A percentile compares a stretch with the other conserved stretches of the same genome.
Conservation (phyloP, 2,797 vertebrate genomes). For the Taenioides sp. region DNA sequence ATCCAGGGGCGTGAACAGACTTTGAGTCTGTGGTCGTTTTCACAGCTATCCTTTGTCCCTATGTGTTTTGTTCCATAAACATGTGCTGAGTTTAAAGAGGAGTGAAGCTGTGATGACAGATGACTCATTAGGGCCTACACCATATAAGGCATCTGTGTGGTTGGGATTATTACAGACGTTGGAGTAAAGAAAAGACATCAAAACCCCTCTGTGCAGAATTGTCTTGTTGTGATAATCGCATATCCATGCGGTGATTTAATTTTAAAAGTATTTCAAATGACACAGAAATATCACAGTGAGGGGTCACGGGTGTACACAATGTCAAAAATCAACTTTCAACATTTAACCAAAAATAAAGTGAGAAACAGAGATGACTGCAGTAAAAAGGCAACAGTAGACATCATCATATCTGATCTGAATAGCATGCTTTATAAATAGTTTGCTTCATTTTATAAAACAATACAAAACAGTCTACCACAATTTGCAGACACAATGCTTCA, state of each 20-base stretch:
- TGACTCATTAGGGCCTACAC: slow-evolving; percentile 26
- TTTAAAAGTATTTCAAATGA: slow-evolving; percentile 16
- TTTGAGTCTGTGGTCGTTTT: not conserved
- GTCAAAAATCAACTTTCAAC: slow-evolving; percentile 7
- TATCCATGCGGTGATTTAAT: not conserved
- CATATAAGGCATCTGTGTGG: not conserved
- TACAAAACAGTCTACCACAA: slow-evolving; percentile 68
- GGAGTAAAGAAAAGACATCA: slow-evolving; percentile 7
- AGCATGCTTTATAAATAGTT: slow-evolving; percentile 70
- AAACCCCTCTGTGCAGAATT: not conserved
- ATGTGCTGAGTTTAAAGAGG: not conserved
- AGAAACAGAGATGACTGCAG: slow-evolving; percentile 21
- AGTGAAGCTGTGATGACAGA: slow-evolving; percentile 10
- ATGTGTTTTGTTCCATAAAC: not conserved
- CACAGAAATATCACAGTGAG: slow-evolving; percentile 46
- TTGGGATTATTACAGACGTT: not conserved
- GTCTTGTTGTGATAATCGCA: slow-evolving; percentile 1
- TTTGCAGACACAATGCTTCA: slow-evolving; percentile 53
- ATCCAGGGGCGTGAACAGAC: not conserved
- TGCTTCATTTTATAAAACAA: slow-evolving; percentile 65
- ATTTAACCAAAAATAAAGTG: slow-evolving; percentile 18
- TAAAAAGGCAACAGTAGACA: slow-evolving; percentile 39
- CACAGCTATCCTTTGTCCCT: not conserved
- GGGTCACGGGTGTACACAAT: slow-evolving; percentile 40
- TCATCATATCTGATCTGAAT: slow-evolving; percentile 35